phyloP scores from a whole-genome alignment of 2,113 vertebrate genomes.

The Chascanopsetta lugubris region DNA sequence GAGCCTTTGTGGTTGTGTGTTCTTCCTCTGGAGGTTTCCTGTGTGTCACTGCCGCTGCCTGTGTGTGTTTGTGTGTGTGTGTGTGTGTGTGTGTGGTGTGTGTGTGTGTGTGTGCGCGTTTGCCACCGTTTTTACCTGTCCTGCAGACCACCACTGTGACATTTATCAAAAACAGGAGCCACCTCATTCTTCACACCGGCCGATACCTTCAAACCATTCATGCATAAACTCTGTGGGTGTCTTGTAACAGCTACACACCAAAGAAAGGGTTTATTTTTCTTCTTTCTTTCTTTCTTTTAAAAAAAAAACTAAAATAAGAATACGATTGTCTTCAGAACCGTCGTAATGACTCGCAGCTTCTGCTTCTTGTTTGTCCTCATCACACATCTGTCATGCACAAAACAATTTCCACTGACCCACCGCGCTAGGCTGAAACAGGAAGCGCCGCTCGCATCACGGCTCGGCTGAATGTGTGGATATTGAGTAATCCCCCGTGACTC shows the following conservation, averaged over 20 bases:
- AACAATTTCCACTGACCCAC: slow-evolving; percentile 32
- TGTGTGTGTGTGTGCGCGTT: too few species aligned
- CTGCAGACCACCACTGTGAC: slow-evolving; percentile 56
- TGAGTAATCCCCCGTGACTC: slow-evolving; percentile 62
- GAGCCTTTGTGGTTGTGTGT: slow-evolving; percentile 56
- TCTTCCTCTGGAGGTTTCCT: slow-evolving; percentile 73
- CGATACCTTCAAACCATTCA: slow-evolving; percentile 25
- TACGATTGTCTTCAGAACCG: not conserved
- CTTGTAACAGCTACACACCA: not conserved
- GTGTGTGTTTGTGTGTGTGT: too few species aligned
- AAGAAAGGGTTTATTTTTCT: not conserved
- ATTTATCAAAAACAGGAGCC: slow-evolving; percentile 17
- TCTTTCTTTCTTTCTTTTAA: too few species aligned
- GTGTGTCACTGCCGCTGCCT: slow-evolving; percentile 57
- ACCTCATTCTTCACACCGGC: slow-evolving; percentile 15
- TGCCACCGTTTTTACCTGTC: slow-evolving; percentile 69
- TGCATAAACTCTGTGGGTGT: not conserved
- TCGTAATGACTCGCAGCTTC: not conserved
- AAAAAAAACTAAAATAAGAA: not conserved
- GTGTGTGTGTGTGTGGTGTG: too few species aligned
- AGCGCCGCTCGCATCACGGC: slow-evolving; percentile 30
- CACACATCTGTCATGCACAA: not conserved
- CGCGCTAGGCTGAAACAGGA: slow-evolving; percentile 11
- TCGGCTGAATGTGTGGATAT: slow-evolving; percentile 1
- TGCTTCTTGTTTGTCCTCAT: slow-evolving; percentile 12